These are phyloP conservation scores for Camelus dromedarius DNA, from an alignment of 2,113 vertebrate genomes.

Conservation along the genomic window DNA sequence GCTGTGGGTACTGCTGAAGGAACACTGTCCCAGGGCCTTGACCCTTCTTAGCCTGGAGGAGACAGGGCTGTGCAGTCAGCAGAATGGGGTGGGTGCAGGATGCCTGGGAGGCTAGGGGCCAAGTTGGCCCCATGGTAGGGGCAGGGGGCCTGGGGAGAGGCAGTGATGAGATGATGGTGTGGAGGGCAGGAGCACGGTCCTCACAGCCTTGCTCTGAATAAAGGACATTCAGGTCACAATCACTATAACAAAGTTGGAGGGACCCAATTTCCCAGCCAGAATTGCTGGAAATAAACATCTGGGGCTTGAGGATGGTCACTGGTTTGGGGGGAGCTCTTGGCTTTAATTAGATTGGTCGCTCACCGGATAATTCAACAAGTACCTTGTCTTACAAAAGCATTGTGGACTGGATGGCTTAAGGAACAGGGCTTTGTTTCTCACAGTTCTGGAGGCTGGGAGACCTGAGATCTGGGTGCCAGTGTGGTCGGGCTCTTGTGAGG, in stretches of 20 bases:
- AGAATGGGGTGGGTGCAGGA: fast-evolving
- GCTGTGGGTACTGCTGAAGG: background rate
- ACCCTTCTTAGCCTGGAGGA: background rate
- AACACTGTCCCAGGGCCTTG: background rate
- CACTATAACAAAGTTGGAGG: background rate
- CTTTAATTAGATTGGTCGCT: background rate
- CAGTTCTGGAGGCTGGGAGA: background rate
- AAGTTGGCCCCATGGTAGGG: fast-evolving
- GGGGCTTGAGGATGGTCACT: background rate
- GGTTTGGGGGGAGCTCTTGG: background rate
- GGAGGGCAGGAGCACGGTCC: fast-evolving
- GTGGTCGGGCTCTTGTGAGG: fast-evolving
- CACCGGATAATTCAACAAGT: background rate
- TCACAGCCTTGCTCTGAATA: background rate
- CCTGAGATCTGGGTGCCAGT: too few species aligned
- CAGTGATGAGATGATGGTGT: background rate
- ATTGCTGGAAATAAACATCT: background rate
- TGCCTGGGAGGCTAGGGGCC: background rate
- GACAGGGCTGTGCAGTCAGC: background rate
- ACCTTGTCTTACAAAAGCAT: background rate
- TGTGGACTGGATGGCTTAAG: background rate
- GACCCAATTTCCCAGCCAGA: background rate
- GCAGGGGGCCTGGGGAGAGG: fast-evolving
- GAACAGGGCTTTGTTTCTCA: background rate
- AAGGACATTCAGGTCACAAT: background rate